A percentile compares a stretch with the other conserved stretches of the same genome.
Conservation (phyloP, 2,113 vertebrate genomes). For the Myocastor coypus region DNA sequence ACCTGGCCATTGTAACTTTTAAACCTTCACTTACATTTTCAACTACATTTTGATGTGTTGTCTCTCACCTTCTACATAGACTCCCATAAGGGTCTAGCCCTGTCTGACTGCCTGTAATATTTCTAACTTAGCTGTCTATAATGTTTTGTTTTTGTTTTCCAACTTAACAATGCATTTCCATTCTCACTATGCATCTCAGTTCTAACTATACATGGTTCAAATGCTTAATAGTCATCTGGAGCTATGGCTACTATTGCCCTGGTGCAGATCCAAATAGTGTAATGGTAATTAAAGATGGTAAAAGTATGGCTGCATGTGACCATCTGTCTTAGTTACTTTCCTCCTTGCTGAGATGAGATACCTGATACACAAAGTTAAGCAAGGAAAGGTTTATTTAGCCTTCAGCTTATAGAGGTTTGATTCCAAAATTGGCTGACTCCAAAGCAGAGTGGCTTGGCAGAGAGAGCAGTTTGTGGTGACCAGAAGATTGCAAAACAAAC, state of each 20-base stretch:
- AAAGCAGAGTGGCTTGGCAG: not conserved
- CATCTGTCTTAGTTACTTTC: not conserved
- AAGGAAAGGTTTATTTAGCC: not conserved
- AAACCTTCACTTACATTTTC: not conserved
- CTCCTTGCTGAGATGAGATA: not conserved
- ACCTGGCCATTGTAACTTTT: not conserved
- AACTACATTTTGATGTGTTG: not conserved
- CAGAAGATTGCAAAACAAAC: not conserved
- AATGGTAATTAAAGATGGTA: not conserved
- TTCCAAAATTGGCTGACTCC: not conserved
- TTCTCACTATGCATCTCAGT: not conserved
- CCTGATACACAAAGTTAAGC: not conserved
- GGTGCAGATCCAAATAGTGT: rapidly evolving
- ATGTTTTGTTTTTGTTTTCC: not conserved
- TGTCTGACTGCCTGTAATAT: not conserved
- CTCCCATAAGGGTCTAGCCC: not conserved
- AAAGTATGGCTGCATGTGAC: not conserved
- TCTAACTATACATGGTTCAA: not conserved
- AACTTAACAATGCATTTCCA: not conserved
- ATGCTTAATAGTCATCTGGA: not conserved
- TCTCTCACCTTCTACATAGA: not conserved
- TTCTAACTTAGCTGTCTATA: not conserved
- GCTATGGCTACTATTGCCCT: not conserved
- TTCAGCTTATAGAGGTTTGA: not conserved
- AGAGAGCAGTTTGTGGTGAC: not conserved